A percentile compares a stretch with the other conserved stretches of the same genome.
Conservation (phyloP, 2,888 invertebrate genomes). For the Torymus texanus region DNA sequence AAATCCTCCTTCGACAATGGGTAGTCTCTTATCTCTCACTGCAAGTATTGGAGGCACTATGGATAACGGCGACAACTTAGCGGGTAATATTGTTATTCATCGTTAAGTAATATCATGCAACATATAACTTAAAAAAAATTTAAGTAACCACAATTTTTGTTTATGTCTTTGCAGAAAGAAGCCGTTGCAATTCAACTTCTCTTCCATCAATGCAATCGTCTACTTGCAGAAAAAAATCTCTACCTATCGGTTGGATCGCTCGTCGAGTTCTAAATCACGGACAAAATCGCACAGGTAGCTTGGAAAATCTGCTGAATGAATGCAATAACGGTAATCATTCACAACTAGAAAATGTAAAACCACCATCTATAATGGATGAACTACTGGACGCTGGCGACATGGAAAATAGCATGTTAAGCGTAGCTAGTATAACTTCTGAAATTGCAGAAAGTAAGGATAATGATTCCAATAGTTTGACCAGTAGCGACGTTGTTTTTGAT, state of each 20-base stretch:
- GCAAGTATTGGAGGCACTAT: slow-evolving; percentile 69
- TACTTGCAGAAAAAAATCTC: slow-evolving; percentile 79
- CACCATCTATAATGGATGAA: slow-evolving; percentile 88
- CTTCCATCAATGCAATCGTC: slow-evolving; percentile 62
- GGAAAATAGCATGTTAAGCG: slow-evolving; percentile 89
- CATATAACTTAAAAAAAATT: no score
- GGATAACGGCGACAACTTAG: slow-evolving; percentile 46
- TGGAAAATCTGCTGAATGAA: slow-evolving; percentile 80
- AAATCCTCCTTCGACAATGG: slow-evolving; percentile 87
- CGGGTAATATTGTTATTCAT: slow-evolving; percentile 20
- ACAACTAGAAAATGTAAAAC: slow-evolving; percentile 88
- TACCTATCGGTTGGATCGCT: slow-evolving; percentile 84
- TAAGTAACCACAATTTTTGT: no score
- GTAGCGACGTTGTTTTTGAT: slow-evolving; percentile 77
- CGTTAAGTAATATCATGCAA: no score
- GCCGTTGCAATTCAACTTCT: slow-evolving; percentile 65
- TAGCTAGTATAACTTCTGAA: slow-evolving; percentile 89
- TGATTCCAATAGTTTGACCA: slow-evolving; percentile 72
- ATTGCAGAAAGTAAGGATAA: slow-evolving; percentile 79
- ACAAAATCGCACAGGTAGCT: slow-evolving; percentile 76
- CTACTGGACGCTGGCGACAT: slow-evolving; percentile 79
- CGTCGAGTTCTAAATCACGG: slow-evolving; percentile 82
- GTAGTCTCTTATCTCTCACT: slow-evolving; percentile 80
- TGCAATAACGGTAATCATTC: slow-evolving; percentile 78
- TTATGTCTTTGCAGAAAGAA: slow-evolving; percentile 56